Base-by-base conservation (phyloP, 2,113 vertebrate species). In the Thamnophis sirtalis region DNA sequence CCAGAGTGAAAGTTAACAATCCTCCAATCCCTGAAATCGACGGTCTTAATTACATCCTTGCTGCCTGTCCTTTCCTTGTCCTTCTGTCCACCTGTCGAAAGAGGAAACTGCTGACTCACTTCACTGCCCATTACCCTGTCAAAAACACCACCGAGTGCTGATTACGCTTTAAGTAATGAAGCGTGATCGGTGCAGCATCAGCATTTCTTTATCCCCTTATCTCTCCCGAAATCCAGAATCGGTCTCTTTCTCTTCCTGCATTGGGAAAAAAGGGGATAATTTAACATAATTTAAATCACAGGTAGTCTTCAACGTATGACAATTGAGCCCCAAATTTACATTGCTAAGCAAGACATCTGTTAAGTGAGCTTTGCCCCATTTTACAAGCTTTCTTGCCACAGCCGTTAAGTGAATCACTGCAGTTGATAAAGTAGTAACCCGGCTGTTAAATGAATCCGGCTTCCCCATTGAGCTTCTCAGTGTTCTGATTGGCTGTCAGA, bases 81-180 rank as follows among this genome's bases (percentile, higher is more conserved):
- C n/a, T 63, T 93, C 54, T 43, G 21, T 7, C 89, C 56, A 88
- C 53, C 11, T 54, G 38, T 91, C 94, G 91, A 50, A 85, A 9
- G 0, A 49, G 55, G 63, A 33, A 95, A 92, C 48, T 93, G 95
- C 95, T 96, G 93, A 95, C 94, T 93, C 88, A 60, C 56, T 90
- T 50, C 50, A 92, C 93, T 88, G 43, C 60, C 48, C 90, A 96
- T 85, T 51, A 95, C 22, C 89, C 92, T 95, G 93, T 93, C 80
- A 89, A 58, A 92, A 94, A 92, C 54, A 90, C 68, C 87, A 91
- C 7, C 86, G 90, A 92, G 95, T 91, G 38, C 2, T 89, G 63
- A 93, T 94, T 95, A 95, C 95, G 93, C 93, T 92, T 89, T 86
- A 95, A 84, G 54, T 92, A 53, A 3, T 60, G 86, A 94, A 85